phyloP scores from a whole-genome alignment of 2,888 invertebrate genomes.

The Melieria omissa region DNA sequence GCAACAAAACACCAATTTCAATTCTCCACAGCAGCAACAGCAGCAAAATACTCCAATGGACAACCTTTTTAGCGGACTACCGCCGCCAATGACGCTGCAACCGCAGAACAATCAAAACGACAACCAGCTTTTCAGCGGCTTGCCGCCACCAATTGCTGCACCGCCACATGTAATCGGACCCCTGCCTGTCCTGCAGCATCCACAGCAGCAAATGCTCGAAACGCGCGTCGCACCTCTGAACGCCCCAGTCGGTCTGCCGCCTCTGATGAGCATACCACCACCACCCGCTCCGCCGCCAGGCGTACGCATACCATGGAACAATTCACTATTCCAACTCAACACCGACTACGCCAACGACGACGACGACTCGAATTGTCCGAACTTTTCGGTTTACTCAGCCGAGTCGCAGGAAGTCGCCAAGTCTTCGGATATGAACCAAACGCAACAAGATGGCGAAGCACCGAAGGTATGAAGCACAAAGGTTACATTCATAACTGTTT shows the following conservation, averaged over 20 bases:
- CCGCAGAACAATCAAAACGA: slow-evolving; percentile 32
- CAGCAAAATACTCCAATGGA: slow-evolving; percentile 41
- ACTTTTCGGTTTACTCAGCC: slow-evolving; percentile 86
- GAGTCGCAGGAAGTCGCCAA: slow-evolving; percentile 75
- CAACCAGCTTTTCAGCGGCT: slow-evolving; percentile 49
- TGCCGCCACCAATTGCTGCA: slow-evolving; percentile 50
- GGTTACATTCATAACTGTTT: too few relatives aligned
- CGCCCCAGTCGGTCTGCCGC: slow-evolving; percentile 24
- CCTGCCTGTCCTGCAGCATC: slow-evolving; percentile 3
- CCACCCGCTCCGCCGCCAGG: slow-evolving; percentile 62
- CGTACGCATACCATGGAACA: slow-evolving; percentile 57
- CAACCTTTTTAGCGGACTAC: slow-evolving; percentile 37
- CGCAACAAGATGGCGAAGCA: slow-evolving; percentile 43
- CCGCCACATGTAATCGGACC: slow-evolving; percentile 4
- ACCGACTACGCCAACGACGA: slow-evolving; percentile 67
- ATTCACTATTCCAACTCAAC: slow-evolving; percentile 59
- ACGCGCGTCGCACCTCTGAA: slow-evolving; percentile 25
- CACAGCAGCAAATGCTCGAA: slow-evolving; percentile 29
- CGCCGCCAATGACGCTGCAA: slow-evolving; percentile 39
- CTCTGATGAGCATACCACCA: slow-evolving; percentile 54
- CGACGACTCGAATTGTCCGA: slow-evolving; percentile 82
- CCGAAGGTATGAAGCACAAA: slow-evolving; percentile 58
- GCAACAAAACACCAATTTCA: slow-evolving; percentile 30
- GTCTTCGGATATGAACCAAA: slow-evolving; percentile 49
- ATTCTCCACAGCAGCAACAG: slow-evolving; percentile 38